Conservation (phyloP, 1,140 invertebrate species). For the Diploscapter pachys region DNA sequence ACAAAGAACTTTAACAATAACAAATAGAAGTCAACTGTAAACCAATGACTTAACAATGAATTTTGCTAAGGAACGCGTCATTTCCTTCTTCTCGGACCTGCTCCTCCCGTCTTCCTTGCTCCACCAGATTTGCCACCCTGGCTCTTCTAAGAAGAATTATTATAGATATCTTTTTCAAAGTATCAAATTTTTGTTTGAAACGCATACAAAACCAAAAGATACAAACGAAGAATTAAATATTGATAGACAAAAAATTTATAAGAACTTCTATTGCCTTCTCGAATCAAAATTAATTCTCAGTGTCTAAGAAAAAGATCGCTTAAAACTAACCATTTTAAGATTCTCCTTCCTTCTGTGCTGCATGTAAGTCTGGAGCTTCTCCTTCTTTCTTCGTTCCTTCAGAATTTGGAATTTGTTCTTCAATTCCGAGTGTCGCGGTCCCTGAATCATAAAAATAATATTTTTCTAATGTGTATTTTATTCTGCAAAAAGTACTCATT, state of each 20-base stretch:
- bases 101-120: no score
- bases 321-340: constrained; percentile 37
- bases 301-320: neutral
- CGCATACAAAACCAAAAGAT: constrained; percentile 8
- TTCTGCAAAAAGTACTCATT: neutral
- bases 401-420: constrained; percentile 71
- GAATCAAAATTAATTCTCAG: constrained; percentile 10
- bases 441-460: neutral
- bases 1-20: no score
- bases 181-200: neutral
- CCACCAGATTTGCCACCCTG: no score
- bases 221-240: constrained; percentile 32
- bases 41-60: no score
- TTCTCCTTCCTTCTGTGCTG: constrained; percentile 59
- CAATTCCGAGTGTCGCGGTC: constrained; percentile 63
- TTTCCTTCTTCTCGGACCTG: no score
- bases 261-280: constrained; percentile 13
- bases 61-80: no score
- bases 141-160: no score
- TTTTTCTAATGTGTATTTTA: neutral
- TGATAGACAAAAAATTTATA: constrained; percentile 19
- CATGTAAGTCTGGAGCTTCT: constrained; percentile 62
- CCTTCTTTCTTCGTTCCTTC: constrained; percentile 67
- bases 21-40: no score
- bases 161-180: no score